Evolutionary conservation across 2,113 vertebrate species (phyloP), one percentile per base, ranked within the genome.

Genomic region (Triplophysa tibetana): DNA sequence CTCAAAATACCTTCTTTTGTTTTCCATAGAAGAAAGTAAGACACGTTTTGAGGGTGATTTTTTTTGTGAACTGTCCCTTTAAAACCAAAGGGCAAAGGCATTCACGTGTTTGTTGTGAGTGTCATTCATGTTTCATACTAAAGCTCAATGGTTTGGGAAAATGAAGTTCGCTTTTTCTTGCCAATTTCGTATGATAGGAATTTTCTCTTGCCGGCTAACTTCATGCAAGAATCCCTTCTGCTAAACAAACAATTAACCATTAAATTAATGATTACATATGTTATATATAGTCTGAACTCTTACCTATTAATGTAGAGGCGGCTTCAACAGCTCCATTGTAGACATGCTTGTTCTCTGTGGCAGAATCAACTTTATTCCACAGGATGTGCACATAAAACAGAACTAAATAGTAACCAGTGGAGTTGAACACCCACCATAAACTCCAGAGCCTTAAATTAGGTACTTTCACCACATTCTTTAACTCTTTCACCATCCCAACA

Each of bases 351-450:
- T 90, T 90, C 78, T 93, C 86, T 0, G 0, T 70, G 24, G 86
- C 0, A 0, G 85, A 83, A 50, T 83, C 79, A 52, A 98, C 86
- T 78, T 87, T 87, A 0, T 89, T 94, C 98, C 98, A 99, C 81
- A 98, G 90, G 85, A 98, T 93, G 81, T 98, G 97, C 13, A 95
- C 93, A 0, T 99, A 97, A 89, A 96, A 98, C 43, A 97, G 81
- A 70, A 99, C 86, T 88, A 99, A 87, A 88, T 99, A 99, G 89
- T 99, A 99, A 23, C 96, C 97, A 0, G 96, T 90, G 0, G 96
- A 99, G 92, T 94, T 98, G 86, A 97, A 94, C 74, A 98, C 17
- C 98, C 98, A 99, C 97, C 97, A 99, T 69, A 98, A 80, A 58
- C 90, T 98, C 98, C 98, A 99, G 63, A 98, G 93, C 29, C 94